Evolutionary conservation across 2,113 vertebrate genomes (phyloP).

Genomic region (Leucopsar rothschildi): DNA sequence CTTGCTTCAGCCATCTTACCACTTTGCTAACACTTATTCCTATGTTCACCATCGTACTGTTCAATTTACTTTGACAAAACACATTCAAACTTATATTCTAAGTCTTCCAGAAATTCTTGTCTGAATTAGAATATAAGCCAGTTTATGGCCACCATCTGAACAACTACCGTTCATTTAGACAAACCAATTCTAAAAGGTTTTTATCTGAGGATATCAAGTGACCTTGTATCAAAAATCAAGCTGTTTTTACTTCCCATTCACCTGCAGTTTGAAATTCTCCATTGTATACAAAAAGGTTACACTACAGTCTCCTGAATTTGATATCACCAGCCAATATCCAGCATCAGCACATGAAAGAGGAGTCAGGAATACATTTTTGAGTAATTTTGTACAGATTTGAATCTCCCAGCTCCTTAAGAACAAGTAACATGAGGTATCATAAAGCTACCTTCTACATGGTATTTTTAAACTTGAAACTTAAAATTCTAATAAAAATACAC

Average conservation of each 20-base stretch:
- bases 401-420: neutral
- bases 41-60: neutral
- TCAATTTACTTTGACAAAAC: neutral
- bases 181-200: neutral
- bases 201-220: neutral
- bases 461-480: neutral
- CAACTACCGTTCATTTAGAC: neutral
- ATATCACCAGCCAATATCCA: neutral
- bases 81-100: neutral
- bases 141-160: neutral
- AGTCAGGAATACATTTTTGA: neutral
- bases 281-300: neutral
- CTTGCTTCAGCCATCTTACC: neutral
- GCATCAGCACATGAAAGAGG: neutral
- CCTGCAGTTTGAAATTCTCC: neutral
- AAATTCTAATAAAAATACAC: neutral
- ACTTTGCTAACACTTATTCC: neutral
- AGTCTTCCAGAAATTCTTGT: neutral
- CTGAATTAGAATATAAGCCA: neutral
- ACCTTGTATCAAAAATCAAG: neutral
- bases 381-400: neutral
- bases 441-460: neutral
- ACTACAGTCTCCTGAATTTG: neutral
- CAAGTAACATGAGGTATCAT: rapidly evolving
- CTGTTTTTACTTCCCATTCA: neutral